These are phyloP conservation scores for Diacarnus erythraeanus DNA, from an alignment of 37 sponge, comb jelly and placozoan species.

Conservation along the genomic window DNA sequence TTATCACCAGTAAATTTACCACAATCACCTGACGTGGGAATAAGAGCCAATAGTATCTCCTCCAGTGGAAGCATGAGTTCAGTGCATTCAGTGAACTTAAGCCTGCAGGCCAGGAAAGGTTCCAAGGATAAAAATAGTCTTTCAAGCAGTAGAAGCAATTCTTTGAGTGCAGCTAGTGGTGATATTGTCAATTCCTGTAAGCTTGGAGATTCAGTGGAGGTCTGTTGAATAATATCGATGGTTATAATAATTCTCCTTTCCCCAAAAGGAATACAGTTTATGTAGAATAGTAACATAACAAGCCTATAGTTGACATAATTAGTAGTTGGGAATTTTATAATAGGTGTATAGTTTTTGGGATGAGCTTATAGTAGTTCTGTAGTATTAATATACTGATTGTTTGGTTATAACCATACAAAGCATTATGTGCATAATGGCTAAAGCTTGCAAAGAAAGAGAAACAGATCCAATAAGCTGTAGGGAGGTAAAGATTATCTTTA, in stretches of 20 bases:
- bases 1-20: not conserved
- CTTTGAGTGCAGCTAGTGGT: not conserved
- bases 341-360: no score
- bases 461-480: not conserved
- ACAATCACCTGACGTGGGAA: not conserved
- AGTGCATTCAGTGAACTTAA: not conserved
- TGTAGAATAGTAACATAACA: no score
- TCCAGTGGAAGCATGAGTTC: constrained; percentile 1
- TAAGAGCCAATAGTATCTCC: not conserved
- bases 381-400: no score
- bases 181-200: not conserved
- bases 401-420: no score
- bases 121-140: not conserved
- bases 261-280: not conserved
- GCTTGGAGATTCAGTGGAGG: not conserved
- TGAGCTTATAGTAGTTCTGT: no score
- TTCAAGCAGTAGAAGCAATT: not conserved
- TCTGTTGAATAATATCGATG: not conserved
- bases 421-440: no score
- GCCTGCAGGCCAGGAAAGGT: not conserved
- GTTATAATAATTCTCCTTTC: not conserved
- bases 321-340: no score
- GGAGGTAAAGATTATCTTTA: not conserved
- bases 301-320: no score
- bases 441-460: not conserved